Conservation (phyloP, 2,888 invertebrate species). For the Odontomyia ornata region DNA sequence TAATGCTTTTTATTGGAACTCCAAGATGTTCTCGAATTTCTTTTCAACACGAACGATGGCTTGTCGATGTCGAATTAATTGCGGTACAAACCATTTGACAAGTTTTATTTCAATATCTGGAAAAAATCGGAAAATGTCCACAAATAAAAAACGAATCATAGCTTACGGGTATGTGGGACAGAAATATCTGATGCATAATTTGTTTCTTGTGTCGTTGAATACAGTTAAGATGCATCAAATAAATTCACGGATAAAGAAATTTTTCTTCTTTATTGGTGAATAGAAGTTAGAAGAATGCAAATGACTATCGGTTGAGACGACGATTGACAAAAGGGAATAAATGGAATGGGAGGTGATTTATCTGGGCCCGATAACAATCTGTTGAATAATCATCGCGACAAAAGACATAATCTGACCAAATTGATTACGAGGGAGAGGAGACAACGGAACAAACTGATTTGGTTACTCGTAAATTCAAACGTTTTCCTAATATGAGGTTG, state of each 20-base stretch:
- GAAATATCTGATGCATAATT: neutral
- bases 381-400: neutral
- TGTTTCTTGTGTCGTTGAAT: neutral
- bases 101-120: conserved; percentile 40
- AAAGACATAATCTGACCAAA: neutral
- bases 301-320: neutral
- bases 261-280: neutral
- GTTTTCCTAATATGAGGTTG: too few relatives aligned
- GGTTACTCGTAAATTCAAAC: too few relatives aligned
- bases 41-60: conserved; percentile 5
- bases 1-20: conserved; percentile 9
- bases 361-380: neutral
- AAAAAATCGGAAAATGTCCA: conserved; percentile 8
- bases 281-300: neutral
- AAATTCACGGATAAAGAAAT: neutral
- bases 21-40: conserved; percentile 20
- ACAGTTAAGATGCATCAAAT: neutral
- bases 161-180: neutral
- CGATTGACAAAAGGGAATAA: neutral
- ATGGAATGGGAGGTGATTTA: neutral
- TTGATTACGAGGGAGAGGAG: too few relatives aligned
- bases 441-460: too few relatives aligned
- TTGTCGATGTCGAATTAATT: conserved; percentile 49
- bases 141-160: neutral
- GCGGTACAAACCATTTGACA: conserved; percentile 49